Conservation (phyloP, 2,888 invertebrate species). For the Pemphredon lugubris region DNA sequence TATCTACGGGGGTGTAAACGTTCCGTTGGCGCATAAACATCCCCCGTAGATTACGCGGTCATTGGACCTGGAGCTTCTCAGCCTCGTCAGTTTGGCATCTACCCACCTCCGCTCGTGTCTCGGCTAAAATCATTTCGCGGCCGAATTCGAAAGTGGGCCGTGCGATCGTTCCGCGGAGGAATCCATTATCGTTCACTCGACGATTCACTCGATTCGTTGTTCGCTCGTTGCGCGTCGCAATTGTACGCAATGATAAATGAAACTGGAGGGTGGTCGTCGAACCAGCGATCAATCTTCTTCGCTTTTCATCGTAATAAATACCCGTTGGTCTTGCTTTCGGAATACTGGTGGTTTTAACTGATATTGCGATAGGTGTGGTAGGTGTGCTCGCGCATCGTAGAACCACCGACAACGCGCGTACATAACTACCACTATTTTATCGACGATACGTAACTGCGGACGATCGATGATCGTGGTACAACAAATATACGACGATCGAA, state of each 20-base stretch:
- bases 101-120: conserved; percentile 7
- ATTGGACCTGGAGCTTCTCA: conserved; percentile 49
- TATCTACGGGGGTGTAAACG: conserved; percentile 69
- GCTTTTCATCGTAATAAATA: conserved; percentile 20
- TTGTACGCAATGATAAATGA: conserved; percentile 30
- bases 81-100: conserved; percentile 12
- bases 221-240: conserved; percentile 23
- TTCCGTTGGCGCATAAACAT: conserved; percentile 66
- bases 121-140: conserved; percentile 45
- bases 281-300: conserved; percentile 41
- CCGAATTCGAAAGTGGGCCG: conserved; percentile 34
- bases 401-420: too few species aligned
- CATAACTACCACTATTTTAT: too few species aligned
- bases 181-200: conserved; percentile 43
- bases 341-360: too few species aligned
- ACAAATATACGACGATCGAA: too few species aligned
- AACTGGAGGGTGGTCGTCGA: conserved; percentile 44
- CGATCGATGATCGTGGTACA: too few species aligned
- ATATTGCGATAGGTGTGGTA: too few species aligned
- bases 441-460: too few species aligned
- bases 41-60: conserved; percentile 69
- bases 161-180: conserved; percentile 20
- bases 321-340: background rate
- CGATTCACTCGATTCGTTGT: conserved; percentile 36
- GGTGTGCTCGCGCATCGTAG: too few species aligned